Evolutionary conservation across 2,797 vertebrate genomes (phyloP).

Genomic region (Anabacerthia variegaticeps): DNA sequence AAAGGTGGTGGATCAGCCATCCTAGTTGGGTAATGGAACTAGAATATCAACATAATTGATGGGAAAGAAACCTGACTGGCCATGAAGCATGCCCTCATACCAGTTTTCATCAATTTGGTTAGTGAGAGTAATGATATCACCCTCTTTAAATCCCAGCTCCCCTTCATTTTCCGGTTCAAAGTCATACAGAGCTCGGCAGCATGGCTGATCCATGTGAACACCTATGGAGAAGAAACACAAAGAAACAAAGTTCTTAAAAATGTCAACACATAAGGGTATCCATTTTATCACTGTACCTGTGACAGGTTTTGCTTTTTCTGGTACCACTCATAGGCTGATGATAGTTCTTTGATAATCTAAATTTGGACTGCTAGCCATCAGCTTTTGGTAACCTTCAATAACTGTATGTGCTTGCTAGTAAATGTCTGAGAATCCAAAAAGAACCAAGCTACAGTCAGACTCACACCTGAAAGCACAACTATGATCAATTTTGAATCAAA

Average conservation of each 20-base stretch:
- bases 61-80: constrained; percentile 97
- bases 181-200: constrained; percentile 94
- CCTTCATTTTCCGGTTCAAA: constrained; percentile 98
- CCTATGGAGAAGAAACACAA: constrained; percentile 63
- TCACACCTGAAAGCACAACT: background rate
- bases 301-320: background rate
- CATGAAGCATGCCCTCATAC: constrained; percentile 96
- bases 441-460: background rate
- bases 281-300: background rate
- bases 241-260: background rate
- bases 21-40: constrained; percentile 93
- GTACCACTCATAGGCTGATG: background rate
- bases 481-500: background rate
- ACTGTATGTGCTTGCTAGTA: background rate
- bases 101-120: constrained; percentile 99
- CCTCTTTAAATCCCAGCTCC: constrained; percentile 97
- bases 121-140: constrained; percentile 96
- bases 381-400: background rate
- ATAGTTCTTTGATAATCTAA: background rate
- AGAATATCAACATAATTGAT: constrained; percentile 98
- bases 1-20: constrained; percentile 56
- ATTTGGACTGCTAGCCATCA: background rate
- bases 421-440: background rate
- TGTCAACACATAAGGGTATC: background rate
- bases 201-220: constrained; percentile 93